Evolutionary conservation across 2,113 vertebrate species (phyloP), one percentile per base, ranked within the genome.

Genomic region (Cyanistes caeruleus): DNA sequence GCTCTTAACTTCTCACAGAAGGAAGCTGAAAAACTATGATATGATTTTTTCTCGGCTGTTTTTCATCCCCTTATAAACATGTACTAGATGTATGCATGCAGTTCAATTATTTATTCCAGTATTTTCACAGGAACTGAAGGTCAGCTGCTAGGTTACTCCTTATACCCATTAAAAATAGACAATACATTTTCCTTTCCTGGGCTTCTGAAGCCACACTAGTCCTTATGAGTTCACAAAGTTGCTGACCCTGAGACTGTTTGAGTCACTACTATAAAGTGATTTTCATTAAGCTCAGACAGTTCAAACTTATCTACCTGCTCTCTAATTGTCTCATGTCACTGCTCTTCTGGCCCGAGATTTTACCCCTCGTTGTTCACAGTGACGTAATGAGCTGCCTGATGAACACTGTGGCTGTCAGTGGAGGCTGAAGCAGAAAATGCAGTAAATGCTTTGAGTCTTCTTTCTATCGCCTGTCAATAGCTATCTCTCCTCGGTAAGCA

Each of bases 101-200:
- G 33, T 91, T 96, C 84, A 95, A 91, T 93, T 92, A 96, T 96
- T 97, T 97, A 97, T 95, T 94, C 89, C 60, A 52, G 64, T 84
- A 89, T 95, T 92, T 95, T 93, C 86, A 72, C 77, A 91, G 86
- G 76, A 93, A 84, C 80, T 64, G 60, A 91, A 95, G 95, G 94
- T 95, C 94, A 92, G 43, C 79, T 78, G 48, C 76, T 72, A 89
- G 84, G 93, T 95, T 93, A 64, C 77, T 87, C n/a, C 69, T 84
- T 84, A 56, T 56, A 84, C 21, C 64, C 77, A 89, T 93, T 97
- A 97, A 95, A 97, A 96, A 84, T 25, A 93, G 86, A 84, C 91
- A 92, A 96, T 63, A 52, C 21, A 24, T 91, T 89, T 95, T 95
- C 69, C 18, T 84, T 60, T 90, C 52, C 73, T 0, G 0, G 41